These are phyloP conservation scores for Diarsia brunnea DNA, from an alignment of 2,888 invertebrate genomes.

Conservation along the genomic window DNA sequence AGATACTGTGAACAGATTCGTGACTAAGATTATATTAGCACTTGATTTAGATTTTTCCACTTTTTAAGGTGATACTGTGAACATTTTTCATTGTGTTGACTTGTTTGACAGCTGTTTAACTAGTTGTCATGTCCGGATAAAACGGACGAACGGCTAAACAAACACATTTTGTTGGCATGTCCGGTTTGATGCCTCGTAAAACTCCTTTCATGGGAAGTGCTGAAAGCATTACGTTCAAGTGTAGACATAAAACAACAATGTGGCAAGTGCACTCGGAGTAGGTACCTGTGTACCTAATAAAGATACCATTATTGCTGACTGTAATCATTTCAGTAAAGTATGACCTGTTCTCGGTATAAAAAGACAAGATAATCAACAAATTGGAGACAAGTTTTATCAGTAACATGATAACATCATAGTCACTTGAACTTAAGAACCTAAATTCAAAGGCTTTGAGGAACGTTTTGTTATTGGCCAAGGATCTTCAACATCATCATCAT, in stretches of 20 bases:
- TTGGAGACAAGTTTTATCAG: neutral
- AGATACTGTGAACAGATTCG: slow-evolving; percentile 40
- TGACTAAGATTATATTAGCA: slow-evolving; percentile 29
- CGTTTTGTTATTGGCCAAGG: neutral
- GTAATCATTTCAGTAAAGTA: neutral
- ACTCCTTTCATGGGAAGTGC: neutral
- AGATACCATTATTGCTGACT: neutral
- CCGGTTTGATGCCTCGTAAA: slow-evolving; percentile 13
- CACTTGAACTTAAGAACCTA: too few relatives aligned
- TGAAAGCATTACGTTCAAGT: neutral
- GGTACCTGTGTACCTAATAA: too few relatives aligned
- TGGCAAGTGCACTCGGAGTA: neutral
- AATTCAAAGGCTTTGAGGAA: neutral
- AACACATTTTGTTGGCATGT: neutral
- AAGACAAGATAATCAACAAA: neutral
- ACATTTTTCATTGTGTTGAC: slow-evolving; percentile 10
- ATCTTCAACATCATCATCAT: neutral
- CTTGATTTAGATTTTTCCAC: neutral
- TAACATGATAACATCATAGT: neutral
- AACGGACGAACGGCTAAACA: neutral
- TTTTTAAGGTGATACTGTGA: neutral
- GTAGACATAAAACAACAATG: neutral
- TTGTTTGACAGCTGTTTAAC: slow-evolving; percentile 20
- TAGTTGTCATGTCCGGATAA: slow-evolving; percentile 10
- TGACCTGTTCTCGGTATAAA: too few relatives aligned